Conservation (phyloP, 2,113 vertebrate genomes). For the Corynorhinus townsendii region DNA sequence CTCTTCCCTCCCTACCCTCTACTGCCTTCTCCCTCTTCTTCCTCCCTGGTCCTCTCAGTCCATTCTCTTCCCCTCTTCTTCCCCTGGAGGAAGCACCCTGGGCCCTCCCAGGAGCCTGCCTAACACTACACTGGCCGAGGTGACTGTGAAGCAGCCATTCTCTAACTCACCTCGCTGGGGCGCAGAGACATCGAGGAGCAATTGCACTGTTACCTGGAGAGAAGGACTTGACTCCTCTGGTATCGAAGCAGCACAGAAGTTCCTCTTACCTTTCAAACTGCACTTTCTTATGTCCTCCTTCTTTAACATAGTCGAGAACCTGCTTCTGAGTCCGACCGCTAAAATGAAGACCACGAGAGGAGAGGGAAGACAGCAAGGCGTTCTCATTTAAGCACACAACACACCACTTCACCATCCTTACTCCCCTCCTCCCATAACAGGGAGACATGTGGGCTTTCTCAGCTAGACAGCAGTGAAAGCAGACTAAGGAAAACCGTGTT, state of each 20-base stretch:
- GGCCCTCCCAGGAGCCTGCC: neutral
- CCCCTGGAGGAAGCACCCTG: fast-evolving
- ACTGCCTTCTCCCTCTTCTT: neutral
- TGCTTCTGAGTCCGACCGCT: slow-evolving; percentile 99
- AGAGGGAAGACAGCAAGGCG: neutral
- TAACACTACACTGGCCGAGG: neutral
- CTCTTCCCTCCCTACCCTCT: too few species aligned
- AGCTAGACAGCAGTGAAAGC: neutral
- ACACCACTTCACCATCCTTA: neutral
- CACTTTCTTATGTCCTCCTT: slow-evolving; percentile 97
- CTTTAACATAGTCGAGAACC: slow-evolving; percentile 96
- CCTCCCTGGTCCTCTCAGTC: neutral
- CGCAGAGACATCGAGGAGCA: fast-evolving
- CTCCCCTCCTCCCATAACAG: neutral
- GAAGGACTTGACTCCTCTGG: fast-evolving
- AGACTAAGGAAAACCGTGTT: neutral
- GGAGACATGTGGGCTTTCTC: neutral
- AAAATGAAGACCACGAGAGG: slow-evolving; percentile 48
- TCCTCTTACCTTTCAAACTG: slow-evolving; percentile 94
- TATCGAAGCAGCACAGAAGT: fast-evolving
- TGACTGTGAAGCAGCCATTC: neutral
- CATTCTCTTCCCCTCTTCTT: neutral
- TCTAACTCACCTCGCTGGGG: neutral
- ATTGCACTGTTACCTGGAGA: neutral
- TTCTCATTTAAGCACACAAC: neutral